Evolutionary conservation across 2,888 invertebrate genomes (phyloP), one percentile per base, ranked within the genome.

Genomic region (Proisotoma minuta): DNA sequence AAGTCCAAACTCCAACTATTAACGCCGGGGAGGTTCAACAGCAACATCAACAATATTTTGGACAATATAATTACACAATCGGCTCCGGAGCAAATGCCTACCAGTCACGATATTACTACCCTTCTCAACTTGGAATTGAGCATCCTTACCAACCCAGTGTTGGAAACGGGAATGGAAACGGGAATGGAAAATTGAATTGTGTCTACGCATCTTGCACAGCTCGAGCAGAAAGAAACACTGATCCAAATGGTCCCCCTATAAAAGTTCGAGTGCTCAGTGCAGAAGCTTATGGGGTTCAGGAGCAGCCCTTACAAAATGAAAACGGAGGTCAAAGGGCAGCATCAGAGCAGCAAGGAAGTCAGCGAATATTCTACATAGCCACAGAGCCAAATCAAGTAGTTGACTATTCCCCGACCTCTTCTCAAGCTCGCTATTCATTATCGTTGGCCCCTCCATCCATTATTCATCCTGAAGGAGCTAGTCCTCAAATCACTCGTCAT

Each of bases 121-220:
- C 66, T 12, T 48, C 54, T 1, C 22, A 57, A 15, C 23, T 70
- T 20, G 60, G 62, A 43, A 63, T 70, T 57, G 57, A 59, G 0
- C 63, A 66, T 23, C 53, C 58, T 1, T 40, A 58, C 43, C 3
- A 24, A 34, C 23, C 27, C 54, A 51, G 28, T 24, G 1, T 3
- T 40, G 3, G 10, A 48, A 48, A 20, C 53, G 57, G 12, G 28
- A 58, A 24, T 60, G 48, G 22, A 47, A 57, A 20, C 3, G 57
- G 1, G 56, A 47, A n/a, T n/a, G n/a, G n/a, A n/a, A n/a, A n/a
- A n/a, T 40, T 71, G 48, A 56, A 62, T 10, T 40, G 67, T 10
- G 48, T 69, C 1, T 69, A 69, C 43, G 68, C 70, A 3, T 64
- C 71, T 40, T 69, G 70, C 2, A 65, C 72, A 3, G 73, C 71